Percentiles rank a stretch among this genome's conserved stretches.
Conservation (phyloP, 2,888 invertebrate genomes). For the Cataglyphis rosenhaueri region DNA sequence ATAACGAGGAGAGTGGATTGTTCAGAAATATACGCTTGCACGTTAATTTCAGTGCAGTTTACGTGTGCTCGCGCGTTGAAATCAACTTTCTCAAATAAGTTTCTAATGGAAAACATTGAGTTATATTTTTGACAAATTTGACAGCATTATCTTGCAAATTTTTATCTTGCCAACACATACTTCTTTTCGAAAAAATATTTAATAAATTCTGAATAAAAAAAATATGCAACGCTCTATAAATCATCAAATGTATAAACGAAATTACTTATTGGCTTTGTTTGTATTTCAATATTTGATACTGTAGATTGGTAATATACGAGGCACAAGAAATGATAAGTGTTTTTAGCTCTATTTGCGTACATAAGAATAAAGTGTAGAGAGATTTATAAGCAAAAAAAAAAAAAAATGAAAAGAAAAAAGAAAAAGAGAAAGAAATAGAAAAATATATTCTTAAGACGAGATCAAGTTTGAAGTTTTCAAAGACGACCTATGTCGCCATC, state of each 20-base stretch:
- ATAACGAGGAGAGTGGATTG: constrained; percentile 17
- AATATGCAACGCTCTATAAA: neutral
- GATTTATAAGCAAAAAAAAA: neutral
- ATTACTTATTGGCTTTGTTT: constrained; percentile 22
- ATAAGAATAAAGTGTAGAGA: constrained; percentile 42
- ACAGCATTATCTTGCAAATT: neutral
- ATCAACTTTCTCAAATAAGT: constrained; percentile 7
- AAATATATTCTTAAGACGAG: constrained; percentile 52
- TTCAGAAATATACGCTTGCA: constrained; percentile 32
- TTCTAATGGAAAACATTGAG: neutral
- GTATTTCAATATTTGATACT: neutral
- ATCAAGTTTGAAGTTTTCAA: constrained; percentile 60
- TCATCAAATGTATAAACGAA: neutral
- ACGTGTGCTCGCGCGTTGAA: neutral
- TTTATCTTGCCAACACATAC: neutral
- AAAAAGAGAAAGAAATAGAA: neutral
- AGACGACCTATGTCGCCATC: constrained; percentile 51
- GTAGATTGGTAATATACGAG: constrained; percentile 8
- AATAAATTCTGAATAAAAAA: constrained; percentile 27
- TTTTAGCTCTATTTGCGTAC: constrained; percentile 48
- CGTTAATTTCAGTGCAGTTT: constrained; percentile 27
- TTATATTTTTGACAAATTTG: neutral
- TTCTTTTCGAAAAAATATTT: neutral
- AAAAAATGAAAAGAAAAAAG: neutral
- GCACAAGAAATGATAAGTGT: constrained; percentile 38